These are phyloP conservation scores for Bujurquina vittata DNA, from an alignment of 2,113 vertebrate genomes.

Conservation along the genomic window DNA sequence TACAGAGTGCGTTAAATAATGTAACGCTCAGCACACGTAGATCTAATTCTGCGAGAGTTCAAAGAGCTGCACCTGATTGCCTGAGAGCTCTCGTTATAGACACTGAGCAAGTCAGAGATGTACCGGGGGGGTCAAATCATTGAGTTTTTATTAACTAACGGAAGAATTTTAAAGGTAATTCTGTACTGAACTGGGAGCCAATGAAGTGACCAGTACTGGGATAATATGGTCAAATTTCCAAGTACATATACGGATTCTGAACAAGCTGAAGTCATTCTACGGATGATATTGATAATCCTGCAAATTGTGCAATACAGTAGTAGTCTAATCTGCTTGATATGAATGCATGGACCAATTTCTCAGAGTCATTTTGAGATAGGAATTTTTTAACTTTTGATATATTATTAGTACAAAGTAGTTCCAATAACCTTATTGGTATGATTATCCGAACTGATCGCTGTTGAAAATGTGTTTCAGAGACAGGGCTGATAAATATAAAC, in stretches of 20 bases:
- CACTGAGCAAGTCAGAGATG: neutral
- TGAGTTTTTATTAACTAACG: too few species aligned
- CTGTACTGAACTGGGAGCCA: neutral
- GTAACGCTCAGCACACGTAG: neutral
- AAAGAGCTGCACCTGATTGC: neutral
- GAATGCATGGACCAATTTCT: neutral
- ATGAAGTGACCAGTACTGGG: neutral
- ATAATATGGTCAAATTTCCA: neutral
- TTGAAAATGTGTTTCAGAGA: neutral
- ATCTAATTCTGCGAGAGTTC: neutral
- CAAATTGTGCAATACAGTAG: neutral
- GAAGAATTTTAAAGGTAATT: too few species aligned
- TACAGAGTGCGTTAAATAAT: neutral
- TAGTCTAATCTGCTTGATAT: neutral
- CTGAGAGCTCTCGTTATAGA: neutral
- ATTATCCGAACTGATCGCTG: neutral
- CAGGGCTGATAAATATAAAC: neutral
- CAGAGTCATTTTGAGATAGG: too few species aligned
- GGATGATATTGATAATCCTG: neutral
- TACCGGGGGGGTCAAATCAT: neutral
- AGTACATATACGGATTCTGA: too few species aligned
- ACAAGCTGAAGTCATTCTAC: neutral
- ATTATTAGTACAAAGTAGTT: neutral
- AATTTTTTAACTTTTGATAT: neutral
- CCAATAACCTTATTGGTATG: too few species aligned